phyloP scores from a whole-genome alignment of 2,888 invertebrate species.

The Seira musarum region DNA sequence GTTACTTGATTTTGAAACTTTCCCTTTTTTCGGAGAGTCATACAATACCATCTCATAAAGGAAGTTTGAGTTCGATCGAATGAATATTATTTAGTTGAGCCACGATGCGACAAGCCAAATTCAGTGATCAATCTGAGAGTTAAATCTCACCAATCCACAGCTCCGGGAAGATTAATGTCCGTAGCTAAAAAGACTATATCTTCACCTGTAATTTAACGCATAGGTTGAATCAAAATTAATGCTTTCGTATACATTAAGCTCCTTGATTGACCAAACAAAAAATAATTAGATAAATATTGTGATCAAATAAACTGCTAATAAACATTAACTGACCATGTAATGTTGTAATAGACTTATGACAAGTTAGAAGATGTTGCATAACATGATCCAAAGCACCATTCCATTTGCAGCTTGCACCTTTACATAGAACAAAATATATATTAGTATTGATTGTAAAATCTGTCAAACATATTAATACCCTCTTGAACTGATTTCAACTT shows the following conservation, averaged over 20 bases:
- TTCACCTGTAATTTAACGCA: constrained; percentile 82
- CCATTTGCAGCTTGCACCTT: constrained; percentile 99
- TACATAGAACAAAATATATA: constrained; percentile 93
- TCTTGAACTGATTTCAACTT: not conserved
- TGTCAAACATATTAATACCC: not conserved
- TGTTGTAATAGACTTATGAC: constrained; percentile 98
- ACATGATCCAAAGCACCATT: constrained; percentile 98
- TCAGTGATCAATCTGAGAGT: constrained; percentile 1
- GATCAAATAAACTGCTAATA: not conserved
- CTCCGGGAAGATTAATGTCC: constrained; percentile 99
- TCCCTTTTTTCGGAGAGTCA: no score
- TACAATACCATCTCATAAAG: no score
- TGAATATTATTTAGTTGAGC: no score
- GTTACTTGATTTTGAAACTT: no score
- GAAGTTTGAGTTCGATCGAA: no score
- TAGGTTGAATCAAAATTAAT: not conserved
- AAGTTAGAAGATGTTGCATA: constrained; percentile 98
- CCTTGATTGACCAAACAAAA: constrained; percentile 4
- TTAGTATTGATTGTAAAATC: not conserved
- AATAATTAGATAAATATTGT: not conserved
- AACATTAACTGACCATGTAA: constrained; percentile 81
- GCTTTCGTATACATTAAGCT: no score
- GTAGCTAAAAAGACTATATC: constrained; percentile 99
- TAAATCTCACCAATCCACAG: constrained; percentile 88
- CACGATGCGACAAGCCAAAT: not conserved